Percentiles rank a stretch among this genome's conserved stretches.
Conservation (phyloP, 2,797 vertebrate genomes). For the Tolypeutes matacus region DNA sequence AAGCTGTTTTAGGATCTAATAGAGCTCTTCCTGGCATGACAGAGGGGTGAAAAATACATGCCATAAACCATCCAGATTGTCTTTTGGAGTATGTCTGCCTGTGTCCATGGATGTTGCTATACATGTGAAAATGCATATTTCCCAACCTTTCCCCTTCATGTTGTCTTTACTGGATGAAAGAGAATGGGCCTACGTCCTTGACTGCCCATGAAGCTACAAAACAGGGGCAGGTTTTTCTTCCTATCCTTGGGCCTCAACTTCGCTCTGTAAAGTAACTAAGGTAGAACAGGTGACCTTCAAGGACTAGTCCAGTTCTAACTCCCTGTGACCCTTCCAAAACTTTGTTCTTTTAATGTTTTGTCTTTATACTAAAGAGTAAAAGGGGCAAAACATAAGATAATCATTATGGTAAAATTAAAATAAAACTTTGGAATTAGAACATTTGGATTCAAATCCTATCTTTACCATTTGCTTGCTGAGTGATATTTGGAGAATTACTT, state of each 20-base stretch:
- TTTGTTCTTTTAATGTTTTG: conserved; percentile 5
- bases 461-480: background rate
- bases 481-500: background rate
- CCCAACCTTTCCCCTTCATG: background rate
- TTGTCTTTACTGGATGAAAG: background rate
- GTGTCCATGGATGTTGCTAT: background rate
- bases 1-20: background rate
- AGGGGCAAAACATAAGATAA: background rate
- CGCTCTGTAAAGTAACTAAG: background rate
- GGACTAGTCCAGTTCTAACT: background rate
- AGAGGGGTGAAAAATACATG: background rate
- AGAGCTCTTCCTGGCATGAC: background rate
- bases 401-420: conserved; percentile 1
- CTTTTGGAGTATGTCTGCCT: background rate
- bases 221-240: background rate
- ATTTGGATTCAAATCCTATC: background rate
- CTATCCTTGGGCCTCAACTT: background rate
- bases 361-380: background rate
- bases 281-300: background rate
- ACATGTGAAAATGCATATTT: background rate
- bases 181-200: background rate
- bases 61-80: background rate
- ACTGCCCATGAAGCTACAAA: background rate
- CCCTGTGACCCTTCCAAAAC: background rate
- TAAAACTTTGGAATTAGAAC: background rate